Evolutionary conservation across 2,113 vertebrate genomes (phyloP).

Genomic region (Epinephelus cyanopodus): DNA sequence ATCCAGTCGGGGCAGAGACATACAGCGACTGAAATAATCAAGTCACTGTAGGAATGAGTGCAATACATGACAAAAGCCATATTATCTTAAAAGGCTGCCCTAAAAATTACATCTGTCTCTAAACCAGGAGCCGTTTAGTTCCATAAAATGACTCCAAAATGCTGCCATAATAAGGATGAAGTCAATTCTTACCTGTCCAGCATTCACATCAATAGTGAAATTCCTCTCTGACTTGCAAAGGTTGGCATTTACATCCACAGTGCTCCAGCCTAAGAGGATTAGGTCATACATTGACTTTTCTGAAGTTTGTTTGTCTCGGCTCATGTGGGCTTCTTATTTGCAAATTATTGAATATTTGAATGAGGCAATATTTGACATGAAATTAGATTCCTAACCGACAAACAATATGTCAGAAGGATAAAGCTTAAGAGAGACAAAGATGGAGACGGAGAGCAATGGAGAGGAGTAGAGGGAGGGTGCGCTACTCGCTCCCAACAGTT

Average conservation of each 20-base stretch:
- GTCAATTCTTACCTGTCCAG: conserved; percentile 57
- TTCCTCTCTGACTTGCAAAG: conserved; percentile 78
- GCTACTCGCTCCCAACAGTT: conserved; percentile 31
- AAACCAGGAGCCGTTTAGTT: not conserved
- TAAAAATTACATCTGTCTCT: not conserved
- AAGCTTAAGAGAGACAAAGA: conserved; percentile 11
- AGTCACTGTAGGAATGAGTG: conserved; percentile 18
- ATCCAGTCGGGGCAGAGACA: not conserved
- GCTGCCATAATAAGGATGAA: conserved; percentile 38
- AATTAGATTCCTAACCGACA: conserved; percentile 67
- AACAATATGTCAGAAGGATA: conserved; percentile 65
- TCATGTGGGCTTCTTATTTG: conserved; percentile 71
- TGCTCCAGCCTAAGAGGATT: conserved; percentile 75
- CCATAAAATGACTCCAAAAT: conserved; percentile 20
- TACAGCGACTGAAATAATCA: not conserved
- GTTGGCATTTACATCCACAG: conserved; percentile 80
- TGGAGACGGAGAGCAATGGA: not conserved
- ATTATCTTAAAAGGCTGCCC: not conserved
- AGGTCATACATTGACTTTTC: conserved; percentile 81
- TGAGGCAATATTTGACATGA: conserved; percentile 72
- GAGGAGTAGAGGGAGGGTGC: not conserved
- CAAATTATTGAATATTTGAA: conserved; percentile 80
- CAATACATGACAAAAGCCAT: not conserved
- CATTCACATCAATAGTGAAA: conserved; percentile 76
- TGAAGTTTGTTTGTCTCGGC: conserved; percentile 77